Conservation (phyloP, 2,113 vertebrate species). For the Nothoprocta perdicaria region DNA sequence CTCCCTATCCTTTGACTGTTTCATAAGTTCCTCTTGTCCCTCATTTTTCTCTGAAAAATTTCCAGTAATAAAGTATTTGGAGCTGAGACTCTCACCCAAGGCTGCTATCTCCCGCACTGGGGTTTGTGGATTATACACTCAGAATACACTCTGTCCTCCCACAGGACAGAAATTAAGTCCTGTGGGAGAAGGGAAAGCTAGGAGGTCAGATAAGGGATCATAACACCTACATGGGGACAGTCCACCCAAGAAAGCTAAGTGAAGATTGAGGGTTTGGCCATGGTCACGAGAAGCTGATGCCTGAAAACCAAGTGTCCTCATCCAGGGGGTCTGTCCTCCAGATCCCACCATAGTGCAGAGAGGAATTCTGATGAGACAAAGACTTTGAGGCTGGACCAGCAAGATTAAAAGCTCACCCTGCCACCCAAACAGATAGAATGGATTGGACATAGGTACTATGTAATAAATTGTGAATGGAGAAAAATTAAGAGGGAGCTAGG, state of each 20-base stretch:
- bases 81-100: background rate
- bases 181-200: background rate
- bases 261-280: background rate
- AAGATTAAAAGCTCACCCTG: background rate
- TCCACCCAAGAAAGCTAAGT: background rate
- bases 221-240: background rate
- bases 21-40: background rate
- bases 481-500: background rate
- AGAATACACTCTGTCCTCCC: too few relatives aligned
- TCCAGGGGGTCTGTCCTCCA: background rate
- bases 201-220: background rate
- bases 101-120: background rate
- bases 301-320: background rate
- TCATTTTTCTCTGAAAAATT: background rate
- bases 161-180: background rate
- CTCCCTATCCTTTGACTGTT: accelerated
- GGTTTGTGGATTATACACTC: background rate
- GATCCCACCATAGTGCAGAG: background rate
- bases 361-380: accelerated
- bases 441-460: background rate
- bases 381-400: background rate
- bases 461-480: background rate
- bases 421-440: background rate
- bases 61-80: background rate
- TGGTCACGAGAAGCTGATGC: background rate